Evolutionary conservation across 2,888 invertebrate species (phyloP).

Genomic region (Cephus rjabovi): DNA sequence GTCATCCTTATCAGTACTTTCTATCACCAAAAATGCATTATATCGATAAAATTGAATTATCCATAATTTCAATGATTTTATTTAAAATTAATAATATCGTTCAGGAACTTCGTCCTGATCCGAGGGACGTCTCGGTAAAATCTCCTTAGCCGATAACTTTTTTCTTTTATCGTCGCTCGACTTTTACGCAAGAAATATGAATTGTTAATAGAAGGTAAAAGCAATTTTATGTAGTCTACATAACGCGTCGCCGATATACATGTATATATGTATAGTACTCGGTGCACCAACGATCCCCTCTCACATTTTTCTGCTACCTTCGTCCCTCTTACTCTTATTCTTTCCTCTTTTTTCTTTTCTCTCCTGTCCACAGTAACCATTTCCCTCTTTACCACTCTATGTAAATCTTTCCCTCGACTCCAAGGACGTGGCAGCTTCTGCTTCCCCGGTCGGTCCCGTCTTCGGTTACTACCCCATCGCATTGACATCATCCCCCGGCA

Average conservation of each 20-base stretch:
- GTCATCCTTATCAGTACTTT: no score
- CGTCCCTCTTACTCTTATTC: constrained; percentile 22
- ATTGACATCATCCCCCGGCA: constrained; percentile 39
- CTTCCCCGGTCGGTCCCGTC: constrained; percentile 17
- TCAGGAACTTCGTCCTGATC: no score
- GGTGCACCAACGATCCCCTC: constrained; percentile 26
- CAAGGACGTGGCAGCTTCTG: not conserved
- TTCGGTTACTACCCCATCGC: no score
- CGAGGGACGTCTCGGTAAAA: no score
- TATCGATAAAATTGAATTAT: no score
- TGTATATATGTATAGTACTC: constrained; percentile 34
- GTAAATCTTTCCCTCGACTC: constrained; percentile 47
- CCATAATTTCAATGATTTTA: no score
- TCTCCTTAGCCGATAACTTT: constrained; percentile 50
- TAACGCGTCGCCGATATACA: constrained; percentile 55
- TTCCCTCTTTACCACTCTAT: constrained; percentile 38
- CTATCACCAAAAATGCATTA: no score
- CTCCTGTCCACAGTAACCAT: constrained; percentile 15
- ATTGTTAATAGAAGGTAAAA: constrained; percentile 65
- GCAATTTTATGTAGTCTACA: constrained; percentile 64
- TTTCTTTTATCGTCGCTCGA: constrained; percentile 48
- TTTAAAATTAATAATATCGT: no score
- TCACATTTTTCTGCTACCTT: constrained; percentile 11
- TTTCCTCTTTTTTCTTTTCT: constrained; percentile 5
- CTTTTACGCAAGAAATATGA: constrained; percentile 63